These are phyloP conservation scores for Bradypodion ventrale DNA, from an alignment of 2,797 vertebrate genomes.

Conservation along the genomic window DNA sequence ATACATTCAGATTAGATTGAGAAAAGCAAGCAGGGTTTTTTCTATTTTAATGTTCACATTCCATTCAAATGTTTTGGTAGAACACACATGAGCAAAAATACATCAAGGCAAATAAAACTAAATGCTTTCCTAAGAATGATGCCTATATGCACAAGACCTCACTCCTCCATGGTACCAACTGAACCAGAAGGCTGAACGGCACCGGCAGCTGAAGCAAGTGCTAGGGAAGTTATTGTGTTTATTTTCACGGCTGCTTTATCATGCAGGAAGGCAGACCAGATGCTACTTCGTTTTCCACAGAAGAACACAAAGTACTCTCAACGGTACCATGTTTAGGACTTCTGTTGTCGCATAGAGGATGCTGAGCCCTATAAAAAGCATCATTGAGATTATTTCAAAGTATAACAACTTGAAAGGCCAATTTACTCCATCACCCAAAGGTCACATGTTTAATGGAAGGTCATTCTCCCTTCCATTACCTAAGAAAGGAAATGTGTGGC, in stretches of 20 bases:
- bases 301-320: slow-evolving; percentile 3
- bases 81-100: neutral
- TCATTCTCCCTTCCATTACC: neutral
- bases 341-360: neutral
- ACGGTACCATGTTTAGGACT: neutral
- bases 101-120: neutral
- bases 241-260: neutral
- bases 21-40: no score
- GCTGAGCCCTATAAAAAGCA: neutral
- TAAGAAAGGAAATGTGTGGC: neutral
- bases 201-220: neutral
- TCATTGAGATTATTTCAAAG: slow-evolving; percentile 8
- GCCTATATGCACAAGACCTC: neutral
- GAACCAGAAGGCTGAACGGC: neutral
- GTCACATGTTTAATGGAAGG: neutral
- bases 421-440: neutral
- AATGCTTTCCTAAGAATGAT: neutral
- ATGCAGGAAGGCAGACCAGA: slow-evolving; percentile 5
- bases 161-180: neutral
- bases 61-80: neutral
- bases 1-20: neutral
- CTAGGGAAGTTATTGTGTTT: neutral
- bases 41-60: neutral
- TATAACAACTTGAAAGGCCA: neutral
- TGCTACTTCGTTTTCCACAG: neutral